Base-by-base conservation (phyloP, 2,797 vertebrate species). In the Rhinophrynus dorsalis region DNA sequence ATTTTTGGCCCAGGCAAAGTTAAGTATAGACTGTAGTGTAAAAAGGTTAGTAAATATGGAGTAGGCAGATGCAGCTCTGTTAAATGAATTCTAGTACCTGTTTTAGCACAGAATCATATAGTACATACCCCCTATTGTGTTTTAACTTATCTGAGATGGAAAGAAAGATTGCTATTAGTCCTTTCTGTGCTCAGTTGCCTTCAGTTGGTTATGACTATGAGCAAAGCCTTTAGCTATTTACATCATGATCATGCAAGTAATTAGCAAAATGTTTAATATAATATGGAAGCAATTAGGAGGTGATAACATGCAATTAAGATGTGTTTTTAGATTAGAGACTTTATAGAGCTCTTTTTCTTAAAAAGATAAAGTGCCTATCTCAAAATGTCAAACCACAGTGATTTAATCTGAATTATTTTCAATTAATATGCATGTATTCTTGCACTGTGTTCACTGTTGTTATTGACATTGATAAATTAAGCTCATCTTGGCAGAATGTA, bases 221-320 rank as follows among this genome's bases (percentile, higher is more conserved):
- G 85, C 88, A 84, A 80, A 89, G 92, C 96, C 93, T 80, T 77
- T 81, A 93, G 95, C 94, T 96, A 96, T 96, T 97, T 97, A 93
- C 92, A 92, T 92, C 94, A 89, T 90, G 91, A 94, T 95, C 93
- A 93, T 90, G 87, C 89, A 92, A 94, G 94, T 98, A 97, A 98
- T 98, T 97, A 98, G 94, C 92, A 93, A 94, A 95, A 94, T 94
- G 94, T 96, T 98, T 97, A 96, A 96, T 97, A 96, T 95, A 98
- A 96, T 94, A 93, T 92, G 91, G 93, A 94, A 91, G 94, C 95
- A 98, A 98, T 98, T 96, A 97, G 89, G 88, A 91, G 94, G 94
- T 94, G 94, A 97, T 98, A 98, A 96, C 96, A 97, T 87, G 93
- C 95, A 97, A 97, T 98, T 98, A 97, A 96, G 92, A 92, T 90